These are phyloP conservation scores for Pachyuromys duprasi DNA, from an alignment of 2,797 vertebrate genomes.

Conservation along the genomic window DNA sequence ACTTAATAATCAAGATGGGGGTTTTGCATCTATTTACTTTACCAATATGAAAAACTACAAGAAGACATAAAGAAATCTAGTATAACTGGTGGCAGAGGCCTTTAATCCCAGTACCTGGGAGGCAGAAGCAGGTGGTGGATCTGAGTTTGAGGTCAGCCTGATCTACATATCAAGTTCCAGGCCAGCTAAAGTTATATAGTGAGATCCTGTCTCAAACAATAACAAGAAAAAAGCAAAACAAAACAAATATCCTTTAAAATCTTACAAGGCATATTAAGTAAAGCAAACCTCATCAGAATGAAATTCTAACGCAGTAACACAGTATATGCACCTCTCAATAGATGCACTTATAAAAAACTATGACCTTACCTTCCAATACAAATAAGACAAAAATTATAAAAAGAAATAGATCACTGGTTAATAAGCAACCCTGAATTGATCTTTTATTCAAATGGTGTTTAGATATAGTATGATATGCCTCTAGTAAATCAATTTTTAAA, in stretches of 20 bases:
- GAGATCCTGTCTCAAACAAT: not conserved
- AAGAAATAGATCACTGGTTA: slow-evolving; percentile 21
- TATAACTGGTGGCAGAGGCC: not conserved
- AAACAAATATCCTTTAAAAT: slow-evolving; percentile 27
- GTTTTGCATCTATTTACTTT: slow-evolving; percentile 10
- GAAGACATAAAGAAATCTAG: not conserved
- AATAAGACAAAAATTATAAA: slow-evolving; percentile 17
- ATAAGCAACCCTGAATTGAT: slow-evolving; percentile 34
- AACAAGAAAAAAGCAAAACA: not conserved
- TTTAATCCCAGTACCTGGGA: not conserved
- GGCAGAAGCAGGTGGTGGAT: not conserved
- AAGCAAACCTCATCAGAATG: slow-evolving; percentile 51
- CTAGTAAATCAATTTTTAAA: slow-evolving; percentile 18
- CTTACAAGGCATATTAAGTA: not conserved
- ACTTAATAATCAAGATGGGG: not conserved
- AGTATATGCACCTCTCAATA: not conserved
- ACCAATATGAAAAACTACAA: slow-evolving; percentile 49
- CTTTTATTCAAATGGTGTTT: slow-evolving; percentile 55
- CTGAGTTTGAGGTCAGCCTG: not conserved
- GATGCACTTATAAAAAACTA: slow-evolving; percentile 37
- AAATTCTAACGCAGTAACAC: slow-evolving; percentile 16
- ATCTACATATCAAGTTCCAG: not conserved
- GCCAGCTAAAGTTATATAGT: not conserved
- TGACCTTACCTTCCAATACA: not conserved
- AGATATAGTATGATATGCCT: not conserved